Percentiles rank a stretch among this genome's conserved stretches.
Conservation (phyloP, 2,113 vertebrate genomes). For the Tonatia bakeri region DNA sequence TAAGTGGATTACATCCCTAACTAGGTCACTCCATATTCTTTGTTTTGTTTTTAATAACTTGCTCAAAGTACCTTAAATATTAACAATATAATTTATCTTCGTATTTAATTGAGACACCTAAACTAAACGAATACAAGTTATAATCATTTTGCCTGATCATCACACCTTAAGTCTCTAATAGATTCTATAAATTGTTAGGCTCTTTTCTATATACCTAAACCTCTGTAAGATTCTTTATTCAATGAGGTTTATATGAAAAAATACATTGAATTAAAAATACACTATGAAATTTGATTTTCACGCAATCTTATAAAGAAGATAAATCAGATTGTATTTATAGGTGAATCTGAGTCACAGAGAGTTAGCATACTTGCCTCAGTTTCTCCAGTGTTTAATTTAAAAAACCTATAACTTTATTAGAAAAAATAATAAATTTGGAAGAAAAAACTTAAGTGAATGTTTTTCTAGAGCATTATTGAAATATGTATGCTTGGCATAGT, state of each 20-base stretch:
- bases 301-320: not conserved
- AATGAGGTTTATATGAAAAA: not conserved
- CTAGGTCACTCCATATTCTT: not conserved
- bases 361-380: not conserved
- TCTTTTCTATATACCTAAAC: not conserved
- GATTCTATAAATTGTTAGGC: not conserved
- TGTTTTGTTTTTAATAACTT: slow-evolving; percentile 3
- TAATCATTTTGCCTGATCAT: not conserved
- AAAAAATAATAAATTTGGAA: not conserved
- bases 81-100: not conserved
- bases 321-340: not conserved
- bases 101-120: not conserved
- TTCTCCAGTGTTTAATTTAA: not conserved
- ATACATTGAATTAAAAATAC: not conserved
- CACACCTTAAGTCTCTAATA: not conserved
- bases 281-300: not conserved
- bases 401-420: not conserved
- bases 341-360: not conserved
- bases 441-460: not conserved
- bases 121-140: not conserved
- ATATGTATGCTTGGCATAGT: rapidly evolving
- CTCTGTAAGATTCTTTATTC: not conserved
- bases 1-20: not conserved
- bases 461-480: not conserved
- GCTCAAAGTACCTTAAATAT: not conserved